Conservation (phyloP, 2,888 invertebrate genomes). For the Pollenia angustigena region DNA sequence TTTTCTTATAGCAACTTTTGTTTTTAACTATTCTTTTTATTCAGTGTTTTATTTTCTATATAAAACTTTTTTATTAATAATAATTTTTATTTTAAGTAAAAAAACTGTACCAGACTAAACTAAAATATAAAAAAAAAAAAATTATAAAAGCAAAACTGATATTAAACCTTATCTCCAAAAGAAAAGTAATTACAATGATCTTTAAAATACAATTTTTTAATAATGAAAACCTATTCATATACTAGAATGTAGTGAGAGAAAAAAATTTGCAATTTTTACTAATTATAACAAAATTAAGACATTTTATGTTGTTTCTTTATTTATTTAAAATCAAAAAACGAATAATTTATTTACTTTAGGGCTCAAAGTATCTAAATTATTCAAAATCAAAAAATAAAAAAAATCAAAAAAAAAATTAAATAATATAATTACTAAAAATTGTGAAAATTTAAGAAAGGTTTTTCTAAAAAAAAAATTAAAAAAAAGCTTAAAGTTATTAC, state of each 20-base stretch:
- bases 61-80: constrained; percentile 8
- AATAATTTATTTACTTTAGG: constrained; percentile 68
- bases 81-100: constrained; percentile 17
- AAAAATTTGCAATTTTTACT: constrained; percentile 53
- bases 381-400: constrained; percentile 31
- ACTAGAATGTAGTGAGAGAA: neutral
- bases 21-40: too few relatives aligned
- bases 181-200: constrained; percentile 40
- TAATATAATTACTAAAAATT: constrained; percentile 56
- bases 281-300: constrained; percentile 44
- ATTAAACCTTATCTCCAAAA: constrained; percentile 38
- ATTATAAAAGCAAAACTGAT: constrained; percentile 43
- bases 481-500: constrained; percentile 62
- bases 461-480: constrained; percentile 23
- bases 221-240: constrained; percentile 14
- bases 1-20: too few relatives aligned
- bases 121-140: neutral
- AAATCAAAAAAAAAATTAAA: constrained; percentile 8
- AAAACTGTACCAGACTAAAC: constrained; percentile 18
- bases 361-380: constrained; percentile 70
- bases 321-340: constrained; percentile 18
- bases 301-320: constrained; percentile 22
- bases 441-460: constrained; percentile 44
- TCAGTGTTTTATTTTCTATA: neutral
- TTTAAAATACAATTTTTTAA: constrained; percentile 17